Base-by-base conservation (phyloP, 1,140 invertebrate genomes). In the Drosophila sproati region DNA sequence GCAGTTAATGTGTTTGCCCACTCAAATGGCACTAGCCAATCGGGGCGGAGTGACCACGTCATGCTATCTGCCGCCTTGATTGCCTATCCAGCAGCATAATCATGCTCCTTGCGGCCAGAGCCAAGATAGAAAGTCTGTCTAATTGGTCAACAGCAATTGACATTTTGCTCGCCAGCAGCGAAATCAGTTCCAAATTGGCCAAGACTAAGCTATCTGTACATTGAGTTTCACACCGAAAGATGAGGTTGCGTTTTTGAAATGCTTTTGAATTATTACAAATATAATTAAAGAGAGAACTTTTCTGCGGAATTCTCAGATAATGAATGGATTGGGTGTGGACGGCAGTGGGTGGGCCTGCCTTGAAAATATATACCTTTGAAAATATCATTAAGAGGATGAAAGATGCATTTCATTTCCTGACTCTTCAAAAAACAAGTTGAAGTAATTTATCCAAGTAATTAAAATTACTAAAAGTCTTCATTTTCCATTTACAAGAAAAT, bases 121-220 rank as follows among this genome's bases (percentile, higher is more conserved):
- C 66, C 35, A 6, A 6, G 35, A 48, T 86, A 86, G 82, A 86
- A 86, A 86, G 82, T 78, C 50, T 70, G 75, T 28, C 75, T 86
- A 86, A 86, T 86, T 86, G 82, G 82, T 67, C 71, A 67, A 52
- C 20, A 54, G 61, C 55, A 73, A 73, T 72, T 72, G 69, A 60
- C 69, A 70, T 55, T 70, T 61, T 52, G 47, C 20, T 20, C 20
- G 29, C 35, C 31, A 48, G 71, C 48, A 70, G 54, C 59, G 78
- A 29, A 45, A 43, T 64, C 63, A 48, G 35, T 50, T 47, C 50
- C 57, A 54, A 52, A 70, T 29, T 45, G 34, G n/a, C 31, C 31
- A 34, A 61, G 35, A 8, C 35, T 2, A 35, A 29, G 39, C n/a
- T 6, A 31, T 51, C 10, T 29, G 7, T 32, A 12, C 35, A 5